Conservation (phyloP, 2,113 vertebrate species). For the Pseudopipra pipra region DNA sequence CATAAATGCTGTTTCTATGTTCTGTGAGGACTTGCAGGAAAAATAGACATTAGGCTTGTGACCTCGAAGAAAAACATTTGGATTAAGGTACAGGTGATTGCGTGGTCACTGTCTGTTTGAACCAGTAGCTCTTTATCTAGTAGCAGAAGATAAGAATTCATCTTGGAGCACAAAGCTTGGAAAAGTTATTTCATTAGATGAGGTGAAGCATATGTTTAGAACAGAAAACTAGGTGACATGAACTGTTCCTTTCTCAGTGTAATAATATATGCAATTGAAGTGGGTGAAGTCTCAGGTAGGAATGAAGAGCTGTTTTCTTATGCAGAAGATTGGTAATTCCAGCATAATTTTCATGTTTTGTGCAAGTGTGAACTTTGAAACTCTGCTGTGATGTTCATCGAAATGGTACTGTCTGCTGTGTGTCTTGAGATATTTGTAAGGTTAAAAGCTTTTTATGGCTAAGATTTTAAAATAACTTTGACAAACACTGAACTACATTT, state of each 20-base stretch:
- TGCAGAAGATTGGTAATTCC: not conserved
- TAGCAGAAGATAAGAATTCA: slow-evolving; percentile 32
- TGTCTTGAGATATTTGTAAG: not conserved
- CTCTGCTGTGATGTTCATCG: not conserved
- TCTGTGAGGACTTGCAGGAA: slow-evolving; percentile 14
- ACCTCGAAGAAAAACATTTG: slow-evolving; percentile 41
- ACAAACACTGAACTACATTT: not conserved
- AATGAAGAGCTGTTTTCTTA: not conserved
- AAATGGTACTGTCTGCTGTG: not conserved
- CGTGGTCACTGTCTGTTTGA: slow-evolving; percentile 16
- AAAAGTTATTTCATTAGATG: not conserved
- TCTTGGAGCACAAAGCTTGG: not conserved
- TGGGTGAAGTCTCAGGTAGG: not conserved
- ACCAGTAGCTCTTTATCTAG: slow-evolving; percentile 53
- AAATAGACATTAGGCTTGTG: slow-evolving; percentile 3
- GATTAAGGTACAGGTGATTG: slow-evolving; percentile 25
- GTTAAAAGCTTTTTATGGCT: not conserved
- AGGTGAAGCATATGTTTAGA: not conserved
- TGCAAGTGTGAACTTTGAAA: not conserved
- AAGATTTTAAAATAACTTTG: not conserved
- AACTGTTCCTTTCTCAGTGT: not conserved
- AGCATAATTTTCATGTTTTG: not conserved
- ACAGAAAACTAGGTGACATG: not conserved
- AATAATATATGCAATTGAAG: not conserved
- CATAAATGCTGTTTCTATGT: not conserved